Percentiles rank a stretch among this genome's conserved stretches.
Evolutionary conservation across 2,888 invertebrate species (phyloP).

Genomic region (Ochropleura leucogaster): DNA sequence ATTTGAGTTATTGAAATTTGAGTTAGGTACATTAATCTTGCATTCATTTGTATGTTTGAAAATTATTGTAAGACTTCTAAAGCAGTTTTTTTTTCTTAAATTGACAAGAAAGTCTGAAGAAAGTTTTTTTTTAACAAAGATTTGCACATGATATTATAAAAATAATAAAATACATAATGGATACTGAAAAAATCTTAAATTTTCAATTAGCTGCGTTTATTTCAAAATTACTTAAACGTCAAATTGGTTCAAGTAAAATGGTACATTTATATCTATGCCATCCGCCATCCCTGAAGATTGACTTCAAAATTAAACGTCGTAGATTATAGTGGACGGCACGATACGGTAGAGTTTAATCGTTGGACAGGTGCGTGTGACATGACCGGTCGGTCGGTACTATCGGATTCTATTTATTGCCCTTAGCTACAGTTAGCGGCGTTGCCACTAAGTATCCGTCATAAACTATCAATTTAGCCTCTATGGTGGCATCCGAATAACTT

Average conservation of each 20-base stretch:
- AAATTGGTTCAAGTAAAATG: not conserved
- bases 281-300: conserved; percentile 70
- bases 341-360: conserved; percentile 81
- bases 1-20: too few relatives aligned
- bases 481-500: conserved; percentile 8
- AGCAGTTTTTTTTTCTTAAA: not conserved
- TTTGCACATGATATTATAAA: too few relatives aligned
- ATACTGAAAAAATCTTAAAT: too few relatives aligned
- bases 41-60: not conserved
- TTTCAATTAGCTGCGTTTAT: not conserved
- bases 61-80: not conserved
- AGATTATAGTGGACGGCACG: conserved; percentile 74
- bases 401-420: conserved; percentile 81
- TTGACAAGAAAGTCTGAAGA: too few relatives aligned
- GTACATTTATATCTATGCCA: conserved; percentile 35
- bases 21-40: not conserved
- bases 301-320: conserved; percentile 75
- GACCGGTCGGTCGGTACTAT: conserved; percentile 66
- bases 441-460: conserved; percentile 45
- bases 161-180: too few relatives aligned
- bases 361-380: conserved; percentile 84
- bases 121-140: too few relatives aligned
- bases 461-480: conserved; percentile 48
- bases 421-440: conserved; percentile 62
- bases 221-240: not conserved